Evolutionary conservation across 37 sponge, comb jelly and placozoan genomes (phyloP).

Genomic region (Agelas oroides): DNA sequence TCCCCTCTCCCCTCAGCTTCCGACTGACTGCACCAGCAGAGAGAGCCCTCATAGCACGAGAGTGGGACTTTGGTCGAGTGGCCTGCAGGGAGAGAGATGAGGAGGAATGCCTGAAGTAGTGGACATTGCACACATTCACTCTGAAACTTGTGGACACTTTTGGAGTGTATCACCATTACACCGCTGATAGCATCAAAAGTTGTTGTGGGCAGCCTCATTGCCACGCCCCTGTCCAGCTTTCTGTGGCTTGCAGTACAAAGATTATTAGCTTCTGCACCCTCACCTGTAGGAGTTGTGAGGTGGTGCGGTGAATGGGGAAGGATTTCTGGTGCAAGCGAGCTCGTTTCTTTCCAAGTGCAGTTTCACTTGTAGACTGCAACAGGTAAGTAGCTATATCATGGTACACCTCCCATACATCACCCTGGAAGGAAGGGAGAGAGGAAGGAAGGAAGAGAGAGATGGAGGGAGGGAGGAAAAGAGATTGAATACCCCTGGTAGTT

Average conservation of each 20-base stretch:
- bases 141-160: too few relatives aligned
- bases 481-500: too few relatives aligned
- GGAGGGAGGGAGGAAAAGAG: too few relatives aligned
- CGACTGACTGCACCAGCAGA: slow-evolving; percentile 32
- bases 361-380: slow-evolving; percentile 40
- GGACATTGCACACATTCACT: too few relatives aligned
- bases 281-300: slow-evolving; percentile 38
- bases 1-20: neutral
- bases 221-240: too few relatives aligned
- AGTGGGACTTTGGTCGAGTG: neutral
- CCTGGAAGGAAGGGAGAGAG: slow-evolving; percentile 13
- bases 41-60: neutral
- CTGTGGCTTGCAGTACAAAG: too few relatives aligned
- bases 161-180: too few relatives aligned
- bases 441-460: too few relatives aligned
- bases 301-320: slow-evolving; percentile 21
- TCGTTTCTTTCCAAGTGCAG: neutral
- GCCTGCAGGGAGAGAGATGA: neutral
- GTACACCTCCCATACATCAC: slow-evolving; percentile 64
- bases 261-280: too few relatives aligned
- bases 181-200: too few relatives aligned
- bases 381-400: slow-evolving; percentile 55
- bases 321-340: neutral
- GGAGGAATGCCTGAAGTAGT: too few relatives aligned
- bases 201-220: too few relatives aligned